Base-by-base conservation (phyloP, 2,113 vertebrate species). In the Equus quagga region DNA sequence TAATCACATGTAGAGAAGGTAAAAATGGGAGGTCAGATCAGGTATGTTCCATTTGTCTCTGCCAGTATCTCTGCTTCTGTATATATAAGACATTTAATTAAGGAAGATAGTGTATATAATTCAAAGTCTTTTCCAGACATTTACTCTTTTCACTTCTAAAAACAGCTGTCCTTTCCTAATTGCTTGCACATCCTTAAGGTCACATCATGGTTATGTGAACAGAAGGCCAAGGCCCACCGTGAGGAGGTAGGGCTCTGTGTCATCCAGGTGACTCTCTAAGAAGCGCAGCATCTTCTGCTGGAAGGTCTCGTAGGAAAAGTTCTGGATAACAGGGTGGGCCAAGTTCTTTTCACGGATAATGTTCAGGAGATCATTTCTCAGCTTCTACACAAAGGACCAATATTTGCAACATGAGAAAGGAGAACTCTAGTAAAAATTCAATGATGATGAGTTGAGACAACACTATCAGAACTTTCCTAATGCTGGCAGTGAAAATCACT, bases 281-380 rank as follows among this genome's bases (percentile, higher is more conserved):
- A 99, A 99, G 17, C 98, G 94, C 60, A 99, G 97, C 98, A 99
- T 98, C 76, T 98, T 98, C 79, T 98, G 97, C 97, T 99, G 99
- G 96, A 99, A 99, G 24, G 81, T 96, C n/a, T 96, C 97, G 6
- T 99, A 99, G 19, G 99, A 99, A 41, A 99, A 98, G 90, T 98
- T 98, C 64, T 99, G 98, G 56, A 99, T 98, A 21, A 98, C 31
- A 0, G 99, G 98, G 70, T 99, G 99, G 1, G 83, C 84, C 23
- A 91, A 89, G 8, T 98, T 99, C 97, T 98, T 99, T 91, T 98
- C 98, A 41, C 97, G 97, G 94, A 99, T 99, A 81, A 99, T 97
- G 31, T 93, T 75, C 95, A 99, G 94, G 49, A 99, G 98, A 65
- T 99, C 98, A 0, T 95, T 97, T 83, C 24, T 98, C 73, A 98